These are phyloP conservation scores for Eristalis tenax DNA, from an alignment of 2,888 invertebrate genomes.

Conservation along the genomic window DNA sequence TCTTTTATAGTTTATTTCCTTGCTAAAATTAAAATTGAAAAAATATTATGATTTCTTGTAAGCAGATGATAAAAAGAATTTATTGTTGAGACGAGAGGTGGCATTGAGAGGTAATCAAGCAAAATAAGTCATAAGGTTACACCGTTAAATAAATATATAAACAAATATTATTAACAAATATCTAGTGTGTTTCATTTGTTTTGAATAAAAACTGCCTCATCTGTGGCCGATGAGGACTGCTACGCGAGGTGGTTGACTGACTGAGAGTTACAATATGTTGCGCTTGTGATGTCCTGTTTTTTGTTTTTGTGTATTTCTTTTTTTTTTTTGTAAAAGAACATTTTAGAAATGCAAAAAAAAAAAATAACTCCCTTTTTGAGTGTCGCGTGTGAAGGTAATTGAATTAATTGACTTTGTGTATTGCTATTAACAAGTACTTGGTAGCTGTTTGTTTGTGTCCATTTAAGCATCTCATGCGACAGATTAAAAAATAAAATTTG, in stretches of 20 bases:
- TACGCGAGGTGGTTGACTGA: neutral
- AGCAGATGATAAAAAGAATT: neutral
- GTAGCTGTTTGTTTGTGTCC: neutral
- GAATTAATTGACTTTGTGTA: neutral
- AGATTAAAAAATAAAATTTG: neutral
- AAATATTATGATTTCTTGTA: neutral
- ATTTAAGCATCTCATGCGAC: neutral
- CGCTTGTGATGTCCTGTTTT: neutral
- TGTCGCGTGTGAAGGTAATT: neutral
- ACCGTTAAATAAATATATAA: slow-evolving; percentile 36
- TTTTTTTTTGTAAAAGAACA: neutral
- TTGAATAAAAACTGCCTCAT: neutral
- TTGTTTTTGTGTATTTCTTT: neutral
- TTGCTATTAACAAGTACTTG: neutral
- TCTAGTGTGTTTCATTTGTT: slow-evolving; percentile 65
- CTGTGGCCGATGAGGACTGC: neutral
- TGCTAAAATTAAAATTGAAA: neutral
- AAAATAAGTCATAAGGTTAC: slow-evolving; percentile 32
- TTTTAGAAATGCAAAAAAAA: neutral
- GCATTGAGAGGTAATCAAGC: neutral
- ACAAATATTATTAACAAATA: slow-evolving; percentile 48
- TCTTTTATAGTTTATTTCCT: slow-evolving; percentile 3
- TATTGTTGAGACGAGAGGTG: neutral
- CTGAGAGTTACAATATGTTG: neutral
- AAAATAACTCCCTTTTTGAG: neutral